Conservation (phyloP, 1,140 invertebrate species). For the Penaeus chinensis region DNA sequence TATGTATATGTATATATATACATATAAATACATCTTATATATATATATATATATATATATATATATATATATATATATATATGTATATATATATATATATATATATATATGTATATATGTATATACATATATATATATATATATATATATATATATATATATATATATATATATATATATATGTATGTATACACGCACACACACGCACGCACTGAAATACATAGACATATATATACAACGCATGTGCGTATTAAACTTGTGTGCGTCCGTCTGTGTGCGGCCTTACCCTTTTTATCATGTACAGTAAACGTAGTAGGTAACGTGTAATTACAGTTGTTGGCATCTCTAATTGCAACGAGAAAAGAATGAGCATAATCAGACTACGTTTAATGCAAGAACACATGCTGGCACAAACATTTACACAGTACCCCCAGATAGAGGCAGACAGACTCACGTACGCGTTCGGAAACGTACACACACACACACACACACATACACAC, state of each 20-base stretch:
- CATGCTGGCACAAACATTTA: neutral
- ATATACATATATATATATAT: too few species aligned
- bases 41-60: too few species aligned
- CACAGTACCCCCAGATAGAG: neutral
- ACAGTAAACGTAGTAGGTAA: neutral
- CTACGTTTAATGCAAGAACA: neutral
- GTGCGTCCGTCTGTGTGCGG: slow-evolving; percentile 19
- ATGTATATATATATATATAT: too few species aligned
- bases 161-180: too few species aligned
- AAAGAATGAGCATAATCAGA: neutral
- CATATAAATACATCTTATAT: too few species aligned
- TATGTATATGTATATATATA: too few species aligned
- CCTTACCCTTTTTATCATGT: neutral
- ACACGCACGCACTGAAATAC: neutral
- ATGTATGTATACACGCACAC: neutral
- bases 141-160: too few species aligned
- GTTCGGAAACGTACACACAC: neutral
- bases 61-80: too few species aligned
- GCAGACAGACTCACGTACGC: neutral
- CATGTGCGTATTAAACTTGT: slow-evolving; percentile 30
- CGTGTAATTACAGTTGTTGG: too few species aligned
- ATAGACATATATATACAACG: neutral
- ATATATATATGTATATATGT: too few species aligned
- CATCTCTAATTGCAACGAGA: neutral
- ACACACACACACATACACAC: neutral